Evolutionary conservation across 1,140 invertebrate genomes (phyloP), one percentile per base, ranked within the genome.

Genomic region (Mercenaria mercenaria): DNA sequence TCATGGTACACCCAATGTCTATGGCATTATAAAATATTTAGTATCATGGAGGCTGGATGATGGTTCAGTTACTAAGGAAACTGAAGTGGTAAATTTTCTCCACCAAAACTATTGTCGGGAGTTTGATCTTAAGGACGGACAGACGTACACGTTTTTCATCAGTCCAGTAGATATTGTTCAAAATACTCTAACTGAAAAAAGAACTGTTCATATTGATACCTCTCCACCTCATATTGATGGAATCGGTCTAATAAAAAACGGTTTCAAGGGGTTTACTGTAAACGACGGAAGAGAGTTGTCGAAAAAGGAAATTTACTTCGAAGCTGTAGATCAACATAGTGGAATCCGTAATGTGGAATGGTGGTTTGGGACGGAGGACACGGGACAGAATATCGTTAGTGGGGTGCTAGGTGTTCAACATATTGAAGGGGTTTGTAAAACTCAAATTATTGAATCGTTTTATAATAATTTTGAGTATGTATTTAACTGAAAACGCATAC

Each of bases 261-360:
- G 76, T 59, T 72, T 84, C 50, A 47, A 90, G 26, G 29, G 84
- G 11, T 74, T 91, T 15, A 89, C 80, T 76, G 91, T 93, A 23
- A 92, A 93, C 64, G 76, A 87, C 69, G 59, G 32, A 23, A 89
- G 88, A 23, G 92, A 93, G 79, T 86, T 93, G 4, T 92, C 93
- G 8, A 83, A 64, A 47, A 93, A 93, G 92, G 23, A 39, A n/a
- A 43, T 94, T 18, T 50, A 86, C n/a, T 91, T 94, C 76, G 72
- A 91, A 23, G 91, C 91, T 6, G 67, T 85, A 15, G 93, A 94
- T 84, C 76, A 77, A 26, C 91, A 94, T 64, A 93, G 93, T 83
- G 93, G 93, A 13, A 41, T 93, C 6, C 13, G 26, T 13, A 67
- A 41, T 43, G 80, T 89, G 8, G 37, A 85, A n/a, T 92, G 88